Evolutionary conservation across 1,140 invertebrate species (phyloP).

Genomic region (Trichoplusia ni): DNA sequence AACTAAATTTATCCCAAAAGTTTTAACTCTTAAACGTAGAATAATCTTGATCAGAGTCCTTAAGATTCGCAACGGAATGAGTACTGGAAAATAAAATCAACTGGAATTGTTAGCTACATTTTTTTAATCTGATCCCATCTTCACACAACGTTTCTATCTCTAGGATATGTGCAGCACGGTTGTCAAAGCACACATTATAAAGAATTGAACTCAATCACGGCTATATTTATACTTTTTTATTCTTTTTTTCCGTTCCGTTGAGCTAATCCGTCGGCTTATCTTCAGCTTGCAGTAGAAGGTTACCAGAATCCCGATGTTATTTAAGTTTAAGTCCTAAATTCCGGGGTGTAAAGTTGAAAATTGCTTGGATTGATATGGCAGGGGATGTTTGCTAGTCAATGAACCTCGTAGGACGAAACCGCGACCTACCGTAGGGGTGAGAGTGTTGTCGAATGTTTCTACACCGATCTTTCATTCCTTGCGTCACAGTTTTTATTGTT

Average conservation of each 20-base stretch:
- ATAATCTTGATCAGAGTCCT: background rate
- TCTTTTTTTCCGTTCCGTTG: conserved; percentile 58
- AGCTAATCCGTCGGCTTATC: conserved; percentile 71
- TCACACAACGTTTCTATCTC: conserved; percentile 7
- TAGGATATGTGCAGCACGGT: conserved; percentile 20
- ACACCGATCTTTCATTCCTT: conserved; percentile 6
- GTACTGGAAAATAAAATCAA: background rate
- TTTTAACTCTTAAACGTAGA: background rate
- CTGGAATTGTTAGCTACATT: background rate
- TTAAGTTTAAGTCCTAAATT: conserved; percentile 40
- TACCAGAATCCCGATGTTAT: conserved; percentile 24
- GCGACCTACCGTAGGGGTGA: conserved; percentile 70
- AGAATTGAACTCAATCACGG: conserved; percentile 57
- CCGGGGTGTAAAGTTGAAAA: conserved; percentile 31
- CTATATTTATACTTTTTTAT: conserved; percentile 56
- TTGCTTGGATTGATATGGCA: conserved; percentile 26
- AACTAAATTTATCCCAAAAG: background rate
- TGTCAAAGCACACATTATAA: conserved; percentile 34
- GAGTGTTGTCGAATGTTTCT: conserved; percentile 42
- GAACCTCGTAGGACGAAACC: conserved; percentile 63
- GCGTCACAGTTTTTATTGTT: conserved; percentile 2
- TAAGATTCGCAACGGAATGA: background rate
- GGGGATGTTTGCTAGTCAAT: conserved; percentile 61
- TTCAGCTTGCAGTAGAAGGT: conserved; percentile 59
- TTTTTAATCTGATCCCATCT: conserved; percentile 8